These are phyloP conservation scores for Megaceryle alcyon DNA, from an alignment of 2,797 vertebrate genomes.

Conservation along the genomic window DNA sequence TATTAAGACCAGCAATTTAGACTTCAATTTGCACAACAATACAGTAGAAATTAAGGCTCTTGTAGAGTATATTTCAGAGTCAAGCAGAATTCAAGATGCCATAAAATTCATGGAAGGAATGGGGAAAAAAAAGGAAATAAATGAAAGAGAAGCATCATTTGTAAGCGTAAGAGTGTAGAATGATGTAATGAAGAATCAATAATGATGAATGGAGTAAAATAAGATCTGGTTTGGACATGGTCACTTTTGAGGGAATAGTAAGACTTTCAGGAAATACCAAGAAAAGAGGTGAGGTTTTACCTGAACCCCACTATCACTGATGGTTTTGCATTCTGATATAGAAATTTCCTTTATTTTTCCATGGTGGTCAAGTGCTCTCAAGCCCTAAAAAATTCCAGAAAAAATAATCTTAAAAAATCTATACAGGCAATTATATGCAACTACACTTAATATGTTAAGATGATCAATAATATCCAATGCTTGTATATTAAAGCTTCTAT, in stretches of 20 bases:
- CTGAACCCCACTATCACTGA: constrained; percentile 78
- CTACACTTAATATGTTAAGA: neutral
- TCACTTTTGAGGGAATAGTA: neutral
- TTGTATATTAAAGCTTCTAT: neutral
- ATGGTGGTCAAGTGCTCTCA: constrained; percentile 70
- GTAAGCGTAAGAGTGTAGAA: neutral
- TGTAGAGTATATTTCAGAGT: neutral
- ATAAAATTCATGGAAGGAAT: neutral
- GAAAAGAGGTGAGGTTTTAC: constrained; percentile 38
- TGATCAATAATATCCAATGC: neutral
- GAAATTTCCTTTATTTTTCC: constrained; percentile 79
- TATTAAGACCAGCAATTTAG: neutral
- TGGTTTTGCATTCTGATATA: constrained; percentile 76
- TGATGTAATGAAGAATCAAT: neutral
- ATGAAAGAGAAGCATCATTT: neutral
- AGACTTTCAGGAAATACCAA: neutral
- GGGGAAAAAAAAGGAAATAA: neutral
- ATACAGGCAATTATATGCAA: neutral
- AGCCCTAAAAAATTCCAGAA: constrained; percentile 72
- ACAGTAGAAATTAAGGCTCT: neutral
- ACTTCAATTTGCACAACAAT: neutral
- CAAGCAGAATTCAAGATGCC: neutral
- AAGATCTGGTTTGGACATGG: neutral
- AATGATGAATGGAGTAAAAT: neutral
- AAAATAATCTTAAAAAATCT: constrained; percentile 27